These are phyloP conservation scores for Dicranocentrus wangi DNA, from an alignment of 2,888 invertebrate species.

Conservation along the genomic window DNA sequence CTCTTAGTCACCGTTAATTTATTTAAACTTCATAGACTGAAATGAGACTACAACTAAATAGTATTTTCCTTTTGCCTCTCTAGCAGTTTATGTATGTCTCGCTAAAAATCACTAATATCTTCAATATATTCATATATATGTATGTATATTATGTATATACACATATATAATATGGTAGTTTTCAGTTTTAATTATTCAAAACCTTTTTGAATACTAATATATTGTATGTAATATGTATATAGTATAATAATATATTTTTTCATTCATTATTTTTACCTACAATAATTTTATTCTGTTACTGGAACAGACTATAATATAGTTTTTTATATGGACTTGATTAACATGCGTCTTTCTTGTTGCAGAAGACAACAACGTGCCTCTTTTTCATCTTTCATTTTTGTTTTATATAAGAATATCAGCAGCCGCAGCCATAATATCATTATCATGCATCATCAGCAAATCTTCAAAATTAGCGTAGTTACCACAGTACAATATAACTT, in stretches of 20 bases:
- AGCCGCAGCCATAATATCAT: slow-evolving; percentile 49
- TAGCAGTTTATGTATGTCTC: slow-evolving; percentile 34
- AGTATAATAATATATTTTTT: slow-evolving; percentile 54
- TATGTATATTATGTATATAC: no score
- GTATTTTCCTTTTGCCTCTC: slow-evolving; percentile 35
- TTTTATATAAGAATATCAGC: slow-evolving; percentile 61
- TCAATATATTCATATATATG: slow-evolving; percentile 41
- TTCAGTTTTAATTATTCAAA: slow-evolving; percentile 45
- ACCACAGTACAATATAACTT: slow-evolving; percentile 26
- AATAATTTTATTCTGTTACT: slow-evolving; percentile 36
- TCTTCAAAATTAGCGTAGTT: slow-evolving; percentile 50
- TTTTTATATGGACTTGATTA: slow-evolving; percentile 67
- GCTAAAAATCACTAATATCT: slow-evolving; percentile 63
- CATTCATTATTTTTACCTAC: slow-evolving; percentile 40
- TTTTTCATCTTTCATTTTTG: slow-evolving; percentile 56
- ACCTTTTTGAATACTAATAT: slow-evolving; percentile 34
- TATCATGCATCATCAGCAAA: slow-evolving; percentile 59
- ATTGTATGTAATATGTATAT: slow-evolving; percentile 11
- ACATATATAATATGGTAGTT: neutral
- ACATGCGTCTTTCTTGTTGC: slow-evolving; percentile 70
- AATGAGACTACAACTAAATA: slow-evolving; percentile 61
- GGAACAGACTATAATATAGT: slow-evolving; percentile 39
- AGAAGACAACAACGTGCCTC: slow-evolving; percentile 64
- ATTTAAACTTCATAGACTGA: slow-evolving; percentile 58
- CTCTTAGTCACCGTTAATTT: slow-evolving; percentile 41